Conservation (phyloP, 2,888 invertebrate species). For the Drosophila hawaiiensis region DNA sequence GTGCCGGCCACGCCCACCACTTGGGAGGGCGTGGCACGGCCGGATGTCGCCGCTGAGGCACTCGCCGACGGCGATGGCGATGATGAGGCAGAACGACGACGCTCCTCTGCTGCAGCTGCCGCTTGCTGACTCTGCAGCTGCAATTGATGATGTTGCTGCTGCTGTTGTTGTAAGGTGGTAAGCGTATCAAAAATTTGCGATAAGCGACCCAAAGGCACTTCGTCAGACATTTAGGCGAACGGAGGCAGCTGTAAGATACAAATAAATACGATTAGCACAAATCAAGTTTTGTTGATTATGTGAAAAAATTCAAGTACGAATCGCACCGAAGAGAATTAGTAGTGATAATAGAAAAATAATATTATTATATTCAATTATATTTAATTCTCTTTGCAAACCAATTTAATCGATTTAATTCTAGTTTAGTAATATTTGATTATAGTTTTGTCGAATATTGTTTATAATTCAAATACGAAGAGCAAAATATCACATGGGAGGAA, state of each 20-base stretch:
- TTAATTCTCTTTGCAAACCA: too few relatives aligned
- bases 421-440: not conserved
- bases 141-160: slow-evolving; percentile 86
- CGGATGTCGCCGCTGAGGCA: slow-evolving; percentile 64
- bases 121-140: slow-evolving; percentile 88
- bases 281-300: not conserved
- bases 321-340: not conserved
- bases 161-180: slow-evolving; percentile 89
- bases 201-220: slow-evolving; percentile 89
- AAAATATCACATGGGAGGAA: not conserved
- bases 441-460: not conserved
- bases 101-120: slow-evolving; percentile 48
- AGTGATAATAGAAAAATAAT: not conserved
- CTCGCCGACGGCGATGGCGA: slow-evolving; percentile 74
- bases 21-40: slow-evolving; percentile 77
- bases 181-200: slow-evolving; percentile 94
- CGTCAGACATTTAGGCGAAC: slow-evolving; percentile 87
- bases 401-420: not conserved
- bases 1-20: slow-evolving; percentile 64
- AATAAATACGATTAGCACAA: not conserved
- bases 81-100: slow-evolving; percentile 70
- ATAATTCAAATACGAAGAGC: not conserved
- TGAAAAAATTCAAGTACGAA: not conserved
- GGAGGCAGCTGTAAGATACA: slow-evolving; percentile 33
- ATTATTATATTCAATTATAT: not conserved